These are phyloP conservation scores for Achroia grisella DNA, from an alignment of 1,140 invertebrate genomes.

Conservation along the genomic window DNA sequence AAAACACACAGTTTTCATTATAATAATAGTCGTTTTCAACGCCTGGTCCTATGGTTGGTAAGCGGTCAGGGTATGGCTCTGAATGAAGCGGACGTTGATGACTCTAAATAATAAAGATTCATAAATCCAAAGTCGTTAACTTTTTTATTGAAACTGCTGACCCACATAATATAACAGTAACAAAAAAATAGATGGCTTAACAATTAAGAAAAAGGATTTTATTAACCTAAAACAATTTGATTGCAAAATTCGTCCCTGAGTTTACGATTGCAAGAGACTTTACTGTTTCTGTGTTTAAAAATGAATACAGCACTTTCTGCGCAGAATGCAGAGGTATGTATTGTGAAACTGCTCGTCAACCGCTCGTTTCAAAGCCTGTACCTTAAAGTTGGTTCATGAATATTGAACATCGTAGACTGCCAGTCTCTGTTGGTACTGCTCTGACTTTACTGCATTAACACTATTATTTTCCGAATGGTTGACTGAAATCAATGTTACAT, in stretches of 20 bases:
- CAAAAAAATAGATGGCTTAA: not conserved
- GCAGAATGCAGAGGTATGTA: not conserved
- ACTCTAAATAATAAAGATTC: too few species aligned
- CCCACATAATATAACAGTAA: not conserved
- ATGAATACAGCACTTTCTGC: not conserved
- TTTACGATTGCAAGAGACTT: too few species aligned
- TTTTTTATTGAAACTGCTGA: not conserved
- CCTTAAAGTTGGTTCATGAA: constrained; percentile 41
- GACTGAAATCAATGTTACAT: constrained; percentile 33
- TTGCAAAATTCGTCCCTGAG: too few species aligned
- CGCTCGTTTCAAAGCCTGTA: constrained; percentile 12
- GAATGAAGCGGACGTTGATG: constrained; percentile 4
- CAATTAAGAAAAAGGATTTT: too few species aligned
- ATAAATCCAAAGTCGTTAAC: not conserved
- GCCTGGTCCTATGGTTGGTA: constrained; percentile 24
- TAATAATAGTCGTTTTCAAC: constrained; percentile 31
- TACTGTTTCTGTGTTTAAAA: not conserved
- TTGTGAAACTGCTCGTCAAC: not conserved
- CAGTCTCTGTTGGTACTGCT: constrained; percentile 14
- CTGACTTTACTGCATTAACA: constrained; percentile 21
- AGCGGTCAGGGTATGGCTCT: constrained; percentile 14
- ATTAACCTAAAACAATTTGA: too few species aligned
- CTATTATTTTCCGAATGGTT: constrained; percentile 31
- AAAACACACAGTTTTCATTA: constrained; percentile 23
- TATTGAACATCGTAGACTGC: constrained; percentile 28